These are phyloP conservation scores for Parus major DNA, from an alignment of 2,113 vertebrate species.

Conservation along the genomic window DNA sequence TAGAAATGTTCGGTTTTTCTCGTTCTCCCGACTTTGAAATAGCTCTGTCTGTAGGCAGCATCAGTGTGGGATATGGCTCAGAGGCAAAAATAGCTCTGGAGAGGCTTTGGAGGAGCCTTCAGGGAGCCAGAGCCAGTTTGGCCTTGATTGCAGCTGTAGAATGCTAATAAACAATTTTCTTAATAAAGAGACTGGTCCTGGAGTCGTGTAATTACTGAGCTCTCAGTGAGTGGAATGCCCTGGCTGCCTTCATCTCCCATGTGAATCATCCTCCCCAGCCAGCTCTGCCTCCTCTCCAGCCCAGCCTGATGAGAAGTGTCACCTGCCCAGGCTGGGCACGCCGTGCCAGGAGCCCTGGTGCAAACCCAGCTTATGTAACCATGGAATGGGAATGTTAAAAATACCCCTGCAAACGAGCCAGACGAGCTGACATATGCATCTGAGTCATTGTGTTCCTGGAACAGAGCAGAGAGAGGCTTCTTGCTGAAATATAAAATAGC, in stretches of 20 bases:
- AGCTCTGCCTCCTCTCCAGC: background rate
- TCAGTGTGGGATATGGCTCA: background rate
- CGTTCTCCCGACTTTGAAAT: background rate
- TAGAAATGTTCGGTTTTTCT: background rate
- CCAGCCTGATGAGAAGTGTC: no score
- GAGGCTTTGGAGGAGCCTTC: background rate
- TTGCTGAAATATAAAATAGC: background rate
- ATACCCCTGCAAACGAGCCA: background rate
- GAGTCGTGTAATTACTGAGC: background rate
- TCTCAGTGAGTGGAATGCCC: background rate
- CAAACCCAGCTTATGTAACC: rapidly evolving
- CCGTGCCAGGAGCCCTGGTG: background rate
- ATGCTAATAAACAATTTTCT: background rate
- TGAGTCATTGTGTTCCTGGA: background rate
- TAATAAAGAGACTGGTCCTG: background rate
- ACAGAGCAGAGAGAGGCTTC: background rate
- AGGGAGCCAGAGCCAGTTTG: background rate
- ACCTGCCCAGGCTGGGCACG: background rate
- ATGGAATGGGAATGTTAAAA: background rate
- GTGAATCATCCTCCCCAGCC: background rate
- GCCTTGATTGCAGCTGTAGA: background rate
- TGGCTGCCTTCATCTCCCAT: background rate
- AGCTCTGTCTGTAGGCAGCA: background rate
- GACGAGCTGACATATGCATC: background rate
- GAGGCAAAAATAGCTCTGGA: background rate